phyloP scores from a whole-genome alignment of 2,888 invertebrate species.

The Emmelina monodactyla region DNA sequence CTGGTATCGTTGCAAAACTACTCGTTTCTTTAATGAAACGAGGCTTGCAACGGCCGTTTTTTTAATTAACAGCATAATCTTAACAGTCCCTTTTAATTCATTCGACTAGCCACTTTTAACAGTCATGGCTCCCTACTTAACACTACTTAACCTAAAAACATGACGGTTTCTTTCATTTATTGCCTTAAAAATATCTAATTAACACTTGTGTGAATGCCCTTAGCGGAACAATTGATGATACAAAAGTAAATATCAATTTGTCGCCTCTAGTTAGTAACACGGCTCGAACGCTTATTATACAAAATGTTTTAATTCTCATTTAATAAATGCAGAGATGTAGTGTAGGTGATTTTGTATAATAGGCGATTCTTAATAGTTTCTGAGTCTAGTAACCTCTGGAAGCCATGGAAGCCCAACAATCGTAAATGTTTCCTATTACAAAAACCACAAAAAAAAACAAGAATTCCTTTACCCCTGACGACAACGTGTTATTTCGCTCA shows the following conservation, averaged over 20 bases:
- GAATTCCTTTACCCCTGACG: no score
- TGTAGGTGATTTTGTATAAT: conserved; percentile 36
- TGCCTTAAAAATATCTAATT: neutral
- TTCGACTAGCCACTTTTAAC: conserved; percentile 33
- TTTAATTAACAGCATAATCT: no score
- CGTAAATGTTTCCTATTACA: no score
- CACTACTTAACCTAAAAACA: conserved; percentile 17
- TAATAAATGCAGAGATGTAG: conserved; percentile 59
- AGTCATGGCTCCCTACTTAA: conserved; percentile 26
- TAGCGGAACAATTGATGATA: neutral
- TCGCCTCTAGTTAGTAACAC: no score
- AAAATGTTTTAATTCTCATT: conserved; percentile 39
- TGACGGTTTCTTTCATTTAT: conserved; percentile 8
- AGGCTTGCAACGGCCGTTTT: conserved; percentile 39
- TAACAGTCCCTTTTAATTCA: conserved; percentile 2
- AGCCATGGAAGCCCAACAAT: no score
- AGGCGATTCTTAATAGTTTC: conserved; percentile 22
- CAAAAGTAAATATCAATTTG: neutral
- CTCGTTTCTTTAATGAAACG: conserved; percentile 48
- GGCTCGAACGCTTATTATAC: conserved; percentile 16
- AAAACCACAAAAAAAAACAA: no score
- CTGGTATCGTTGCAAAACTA: conserved; percentile 29
- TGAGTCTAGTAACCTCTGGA: no score
- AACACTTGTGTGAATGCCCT: neutral
- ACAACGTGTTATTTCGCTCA: no score